A percentile compares a stretch with the other conserved stretches of the same genome.
These are phyloP conservation scores for Engystomops pustulosus DNA, from an alignment of 2,113 vertebrate species.

Conservation along the genomic window DNA sequence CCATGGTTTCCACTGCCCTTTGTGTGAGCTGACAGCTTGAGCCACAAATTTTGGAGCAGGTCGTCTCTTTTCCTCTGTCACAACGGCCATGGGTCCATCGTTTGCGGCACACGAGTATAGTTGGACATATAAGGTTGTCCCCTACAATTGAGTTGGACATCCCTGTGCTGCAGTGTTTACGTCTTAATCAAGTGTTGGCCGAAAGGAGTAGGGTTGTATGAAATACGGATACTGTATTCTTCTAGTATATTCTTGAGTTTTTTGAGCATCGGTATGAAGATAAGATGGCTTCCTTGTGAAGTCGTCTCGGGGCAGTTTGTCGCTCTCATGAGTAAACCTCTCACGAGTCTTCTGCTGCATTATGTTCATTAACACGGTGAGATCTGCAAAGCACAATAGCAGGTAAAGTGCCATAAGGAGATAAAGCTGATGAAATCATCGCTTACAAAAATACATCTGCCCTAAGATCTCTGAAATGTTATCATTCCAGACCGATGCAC, in stretches of 20 bases:
- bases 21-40: too few relatives aligned
- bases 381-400: constrained; percentile 33
- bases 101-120: too few relatives aligned
- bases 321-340: background rate
- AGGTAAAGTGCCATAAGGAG: constrained; percentile 57
- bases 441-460: constrained; percentile 35
- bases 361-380: constrained; percentile 31
- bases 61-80: too few relatives aligned
- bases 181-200: too few relatives aligned
- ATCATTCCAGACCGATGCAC: constrained; percentile 29
- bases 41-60: too few relatives aligned
- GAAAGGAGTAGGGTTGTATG: too few relatives aligned
- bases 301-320: background rate
- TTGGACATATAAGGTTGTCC: too few relatives aligned
- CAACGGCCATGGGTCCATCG: too few relatives aligned
- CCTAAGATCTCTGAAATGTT: constrained; percentile 42
- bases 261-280: background rate
- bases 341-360: constrained; percentile 22
- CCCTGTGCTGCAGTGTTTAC: too few relatives aligned
- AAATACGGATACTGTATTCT: too few relatives aligned
- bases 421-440: constrained; percentile 33
- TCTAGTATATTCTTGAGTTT: background rate
- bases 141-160: too few relatives aligned
- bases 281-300: background rate
- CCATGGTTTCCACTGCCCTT: too few relatives aligned